These are phyloP conservation scores for Apotomis capreana DNA, from an alignment of 2,888 invertebrate genomes.

Conservation along the genomic window DNA sequence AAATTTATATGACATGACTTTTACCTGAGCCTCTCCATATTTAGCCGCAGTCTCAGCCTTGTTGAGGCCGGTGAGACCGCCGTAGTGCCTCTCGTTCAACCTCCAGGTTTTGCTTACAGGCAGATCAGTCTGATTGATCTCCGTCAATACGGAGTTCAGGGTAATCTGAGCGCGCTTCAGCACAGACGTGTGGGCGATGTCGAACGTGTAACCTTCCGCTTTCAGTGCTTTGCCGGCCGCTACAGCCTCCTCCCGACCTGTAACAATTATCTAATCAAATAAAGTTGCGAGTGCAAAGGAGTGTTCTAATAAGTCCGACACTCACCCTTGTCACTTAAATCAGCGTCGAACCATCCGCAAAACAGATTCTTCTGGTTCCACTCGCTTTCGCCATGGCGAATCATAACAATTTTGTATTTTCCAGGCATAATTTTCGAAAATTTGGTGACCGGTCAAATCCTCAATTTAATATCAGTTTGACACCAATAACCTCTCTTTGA, in stretches of 20 bases:
- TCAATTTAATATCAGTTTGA: slow-evolving; percentile 49
- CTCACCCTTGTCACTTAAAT: slow-evolving; percentile 87
- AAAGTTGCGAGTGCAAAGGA: slow-evolving; percentile 1
- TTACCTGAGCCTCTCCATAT: slow-evolving; percentile 92
- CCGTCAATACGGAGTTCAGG: slow-evolving; percentile 86
- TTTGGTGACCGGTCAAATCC: slow-evolving; percentile 37
- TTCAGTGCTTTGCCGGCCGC: slow-evolving; percentile 89
- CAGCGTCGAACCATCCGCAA: slow-evolving; percentile 89
- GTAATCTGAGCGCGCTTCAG: slow-evolving; percentile 91
- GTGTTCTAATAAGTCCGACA: slow-evolving; percentile 14
- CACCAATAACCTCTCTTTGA: slow-evolving; percentile 63
- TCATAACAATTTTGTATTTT: slow-evolving; percentile 87
- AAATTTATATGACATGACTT: background rate
- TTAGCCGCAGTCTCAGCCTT: slow-evolving; percentile 93
- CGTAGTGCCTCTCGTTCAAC: slow-evolving; percentile 94
- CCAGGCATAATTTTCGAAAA: slow-evolving; percentile 63
- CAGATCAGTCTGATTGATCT: slow-evolving; percentile 86
- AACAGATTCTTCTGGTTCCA: slow-evolving; percentile 89
- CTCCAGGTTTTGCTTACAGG: slow-evolving; percentile 90
- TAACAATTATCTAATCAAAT: slow-evolving; percentile 32
- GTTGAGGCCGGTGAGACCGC: slow-evolving; percentile 92
- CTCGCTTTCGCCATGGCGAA: slow-evolving; percentile 89
- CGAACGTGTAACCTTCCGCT: slow-evolving; percentile 87
- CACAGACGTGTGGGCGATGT: slow-evolving; percentile 91
- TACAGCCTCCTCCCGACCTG: slow-evolving; percentile 87